A percentile compares a stretch with the other conserved stretches of the same genome.
Evolutionary conservation across 2,888 invertebrate genomes (phyloP).

Genomic region (Amiota minor): DNA sequence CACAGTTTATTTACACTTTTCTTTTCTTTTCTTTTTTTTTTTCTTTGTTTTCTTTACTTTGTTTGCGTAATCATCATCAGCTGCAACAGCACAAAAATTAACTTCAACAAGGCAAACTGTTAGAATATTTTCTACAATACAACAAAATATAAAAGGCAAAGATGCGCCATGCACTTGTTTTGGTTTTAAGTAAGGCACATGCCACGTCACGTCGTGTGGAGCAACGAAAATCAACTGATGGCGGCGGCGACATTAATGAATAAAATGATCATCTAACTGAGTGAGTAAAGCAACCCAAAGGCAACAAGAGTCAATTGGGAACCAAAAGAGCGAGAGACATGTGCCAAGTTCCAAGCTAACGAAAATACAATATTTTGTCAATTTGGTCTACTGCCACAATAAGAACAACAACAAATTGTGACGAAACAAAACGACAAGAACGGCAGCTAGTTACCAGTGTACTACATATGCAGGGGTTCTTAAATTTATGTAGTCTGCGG

Average conservation of each 20-base stretch:
- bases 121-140: constrained; percentile 12
- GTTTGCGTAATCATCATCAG: constrained; percentile 51
- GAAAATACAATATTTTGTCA: too few relatives aligned
- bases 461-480: too few relatives aligned
- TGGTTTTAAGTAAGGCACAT: not conserved
- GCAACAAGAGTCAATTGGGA: not conserved
- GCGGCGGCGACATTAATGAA: not conserved
- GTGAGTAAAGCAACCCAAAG: not conserved
- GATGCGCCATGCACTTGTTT: too few relatives aligned
- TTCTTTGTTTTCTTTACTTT: not conserved
- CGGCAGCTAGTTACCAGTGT: too few relatives aligned
- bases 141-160: too few relatives aligned
- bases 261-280: not conserved
- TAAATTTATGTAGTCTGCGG: too few relatives aligned
- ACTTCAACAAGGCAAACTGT: constrained; percentile 18
- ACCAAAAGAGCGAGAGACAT: not conserved
- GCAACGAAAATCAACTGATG: constrained; percentile 22
- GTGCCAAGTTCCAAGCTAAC: too few relatives aligned
- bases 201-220: constrained; percentile 26
- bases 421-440: too few relatives aligned
- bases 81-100: constrained; percentile 34
- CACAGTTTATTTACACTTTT: constrained; percentile 23
- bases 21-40: constrained; percentile 1
- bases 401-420: too few relatives aligned
- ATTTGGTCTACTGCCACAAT: too few relatives aligned